A percentile compares a stretch with the other conserved stretches of the same genome.
These are phyloP conservation scores for Dryobotodes eremita DNA, from an alignment of 2,888 invertebrate genomes.

Conservation along the genomic window DNA sequence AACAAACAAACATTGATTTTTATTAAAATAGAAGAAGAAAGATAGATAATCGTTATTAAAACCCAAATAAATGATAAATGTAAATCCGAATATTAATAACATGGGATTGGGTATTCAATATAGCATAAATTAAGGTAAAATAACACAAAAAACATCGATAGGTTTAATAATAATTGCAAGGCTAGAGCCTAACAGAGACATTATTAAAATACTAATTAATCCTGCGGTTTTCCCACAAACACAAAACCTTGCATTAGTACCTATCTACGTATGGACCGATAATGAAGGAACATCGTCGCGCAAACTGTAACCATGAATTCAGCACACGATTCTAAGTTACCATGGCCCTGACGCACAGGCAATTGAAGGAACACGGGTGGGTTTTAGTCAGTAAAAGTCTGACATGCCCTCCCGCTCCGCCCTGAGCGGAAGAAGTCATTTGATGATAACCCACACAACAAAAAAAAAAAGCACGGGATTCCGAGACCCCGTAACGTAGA, in stretches of 20 bases:
- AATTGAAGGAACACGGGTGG: too few relatives aligned
- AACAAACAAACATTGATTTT: too few relatives aligned
- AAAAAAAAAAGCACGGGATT: too few relatives aligned
- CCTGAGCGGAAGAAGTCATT: too few relatives aligned
- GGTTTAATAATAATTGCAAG: conserved; percentile 29
- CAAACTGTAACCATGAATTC: too few relatives aligned
- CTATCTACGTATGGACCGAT: conserved; percentile 15
- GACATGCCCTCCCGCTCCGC: too few relatives aligned
- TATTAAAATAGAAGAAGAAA: too few relatives aligned
- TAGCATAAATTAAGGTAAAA: conserved; percentile 26
- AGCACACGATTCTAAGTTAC: too few relatives aligned
- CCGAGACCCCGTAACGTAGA: too few relatives aligned
- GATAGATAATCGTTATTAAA: not conserved
- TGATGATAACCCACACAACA: too few relatives aligned
- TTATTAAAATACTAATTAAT: conserved; percentile 16
- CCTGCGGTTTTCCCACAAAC: conserved; percentile 42
- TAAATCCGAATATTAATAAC: not conserved
- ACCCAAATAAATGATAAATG: not conserved
- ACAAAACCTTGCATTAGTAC: conserved; percentile 1
- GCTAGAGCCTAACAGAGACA: not conserved
- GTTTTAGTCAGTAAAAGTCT: too few relatives aligned
- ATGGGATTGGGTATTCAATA: not conserved
- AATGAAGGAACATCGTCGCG: not conserved
- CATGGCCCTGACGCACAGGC: too few relatives aligned
- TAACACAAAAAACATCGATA: not conserved